phyloP scores from a whole-genome alignment of 1,140 invertebrate species.

The Mamestra configurata region DNA sequence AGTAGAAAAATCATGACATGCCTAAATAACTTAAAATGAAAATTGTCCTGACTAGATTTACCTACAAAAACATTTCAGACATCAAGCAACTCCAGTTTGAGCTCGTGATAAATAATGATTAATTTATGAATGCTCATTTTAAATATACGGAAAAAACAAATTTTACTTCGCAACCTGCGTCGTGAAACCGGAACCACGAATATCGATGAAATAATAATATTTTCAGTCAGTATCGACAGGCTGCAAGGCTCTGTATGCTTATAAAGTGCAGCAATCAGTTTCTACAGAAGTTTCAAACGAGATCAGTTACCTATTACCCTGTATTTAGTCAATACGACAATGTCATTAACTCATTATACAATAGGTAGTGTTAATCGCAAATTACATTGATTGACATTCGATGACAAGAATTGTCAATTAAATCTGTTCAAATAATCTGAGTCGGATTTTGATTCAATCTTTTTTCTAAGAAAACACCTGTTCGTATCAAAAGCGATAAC shows the following conservation, averaged over 20 bases:
- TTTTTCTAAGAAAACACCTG: slow-evolving; percentile 20
- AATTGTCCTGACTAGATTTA: too few relatives aligned
- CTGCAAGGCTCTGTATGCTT: background rate
- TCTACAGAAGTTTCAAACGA: background rate
- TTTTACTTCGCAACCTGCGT: slow-evolving; percentile 8
- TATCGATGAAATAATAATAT: slow-evolving; percentile 25
- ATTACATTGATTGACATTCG: slow-evolving; percentile 20
- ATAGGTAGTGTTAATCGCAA: background rate
- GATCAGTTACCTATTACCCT: background rate
- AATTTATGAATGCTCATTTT: background rate
- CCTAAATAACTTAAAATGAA: too few relatives aligned
- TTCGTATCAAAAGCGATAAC: slow-evolving; percentile 6
- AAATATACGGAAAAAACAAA: background rate
- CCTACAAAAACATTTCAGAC: background rate
- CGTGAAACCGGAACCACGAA: slow-evolving; percentile 3
- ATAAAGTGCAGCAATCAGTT: background rate
- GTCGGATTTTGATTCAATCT: slow-evolving; percentile 21
- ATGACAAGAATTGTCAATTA: too few relatives aligned
- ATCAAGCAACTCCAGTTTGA: background rate
- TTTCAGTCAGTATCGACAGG: background rate
- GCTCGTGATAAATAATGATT: background rate
- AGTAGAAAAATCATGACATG: too few relatives aligned
- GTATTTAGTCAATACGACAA: background rate
- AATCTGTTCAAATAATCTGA: slow-evolving; percentile 32
- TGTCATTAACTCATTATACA: background rate